These are phyloP conservation scores for Dendrophyllia cribrosa DNA, from an alignment of 64 coral and sea anemone species.

Conservation along the genomic window DNA sequence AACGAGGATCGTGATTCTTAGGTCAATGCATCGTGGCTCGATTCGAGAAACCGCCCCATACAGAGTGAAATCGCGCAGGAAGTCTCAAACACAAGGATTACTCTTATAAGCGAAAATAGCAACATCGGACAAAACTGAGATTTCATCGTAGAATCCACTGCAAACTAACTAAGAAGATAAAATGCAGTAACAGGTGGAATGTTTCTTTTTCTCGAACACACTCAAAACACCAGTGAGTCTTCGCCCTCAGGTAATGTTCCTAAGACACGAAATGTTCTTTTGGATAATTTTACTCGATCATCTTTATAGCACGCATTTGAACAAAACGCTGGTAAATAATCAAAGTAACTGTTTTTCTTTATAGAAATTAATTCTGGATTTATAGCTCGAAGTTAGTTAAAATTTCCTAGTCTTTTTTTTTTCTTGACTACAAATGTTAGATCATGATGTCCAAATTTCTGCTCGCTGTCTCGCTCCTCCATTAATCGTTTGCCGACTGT, in stretches of 20 bases:
- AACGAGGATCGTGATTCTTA: neutral
- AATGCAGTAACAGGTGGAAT: no score
- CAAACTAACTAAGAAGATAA: neutral
- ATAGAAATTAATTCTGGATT: neutral
- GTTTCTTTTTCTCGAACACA: neutral
- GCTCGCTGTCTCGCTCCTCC: neutral
- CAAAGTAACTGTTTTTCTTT: neutral
- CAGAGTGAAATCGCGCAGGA: conserved; percentile 35
- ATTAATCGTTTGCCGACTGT: neutral
- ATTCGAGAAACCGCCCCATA: neutral
- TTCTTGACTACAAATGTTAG: neutral
- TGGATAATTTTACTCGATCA: neutral
- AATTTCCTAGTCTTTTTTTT: neutral
- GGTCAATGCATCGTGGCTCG: neutral
- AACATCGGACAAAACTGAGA: neutral
- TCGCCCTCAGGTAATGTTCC: neutral
- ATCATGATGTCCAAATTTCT: neutral
- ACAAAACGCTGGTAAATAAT: neutral
- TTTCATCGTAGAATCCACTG: neutral
- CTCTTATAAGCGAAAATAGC: conserved; percentile 18
- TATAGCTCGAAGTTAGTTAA: neutral
- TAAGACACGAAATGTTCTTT: conserved; percentile 18
- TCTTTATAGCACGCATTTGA: no score
- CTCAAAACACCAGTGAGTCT: neutral
- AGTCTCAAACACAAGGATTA: conserved; percentile 40